Percentiles rank a stretch among this genome's conserved stretches.
Conservation (phyloP, 2,888 invertebrate genomes). For the Tetropium fuscum region DNA sequence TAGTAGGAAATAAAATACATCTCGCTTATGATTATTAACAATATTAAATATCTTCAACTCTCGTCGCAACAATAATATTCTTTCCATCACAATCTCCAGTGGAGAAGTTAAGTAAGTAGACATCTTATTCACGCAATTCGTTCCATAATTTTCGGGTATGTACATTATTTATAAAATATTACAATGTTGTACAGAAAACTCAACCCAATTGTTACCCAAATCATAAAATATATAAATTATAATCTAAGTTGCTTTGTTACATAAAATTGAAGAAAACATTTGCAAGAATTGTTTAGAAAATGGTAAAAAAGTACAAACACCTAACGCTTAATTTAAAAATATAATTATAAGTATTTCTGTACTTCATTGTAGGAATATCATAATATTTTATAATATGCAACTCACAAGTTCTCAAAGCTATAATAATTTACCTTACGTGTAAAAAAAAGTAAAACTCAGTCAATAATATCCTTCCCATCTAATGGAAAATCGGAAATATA, state of each 20-base stretch:
- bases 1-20: constrained; percentile 61
- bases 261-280: too few species aligned
- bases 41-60: constrained; percentile 61
- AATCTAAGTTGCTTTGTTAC: too few species aligned
- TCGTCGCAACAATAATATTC: constrained; percentile 54
- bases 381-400: constrained; percentile 12
- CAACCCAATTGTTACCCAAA: too few species aligned
- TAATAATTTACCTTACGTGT: constrained; percentile 4
- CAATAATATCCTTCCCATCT: constrained; percentile 45
- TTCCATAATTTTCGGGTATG: constrained; percentile 7
- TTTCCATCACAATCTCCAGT: constrained; percentile 42
- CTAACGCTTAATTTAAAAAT: neutral
- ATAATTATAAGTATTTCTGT: neutral
- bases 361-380: neutral
- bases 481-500: constrained; percentile 35
- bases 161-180: constrained; percentile 16
- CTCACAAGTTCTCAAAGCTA: constrained; percentile 12
- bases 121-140: constrained; percentile 14
- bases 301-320: constrained; percentile 14
- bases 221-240: too few species aligned
- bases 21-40: constrained; percentile 59
- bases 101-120: constrained; percentile 39
- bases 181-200: constrained; percentile 15
- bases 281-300: neutral
- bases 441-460: constrained; percentile 41